Evolutionary conservation across 2,113 vertebrate genomes (phyloP).

Genomic region (Notarius lentiginosus): DNA sequence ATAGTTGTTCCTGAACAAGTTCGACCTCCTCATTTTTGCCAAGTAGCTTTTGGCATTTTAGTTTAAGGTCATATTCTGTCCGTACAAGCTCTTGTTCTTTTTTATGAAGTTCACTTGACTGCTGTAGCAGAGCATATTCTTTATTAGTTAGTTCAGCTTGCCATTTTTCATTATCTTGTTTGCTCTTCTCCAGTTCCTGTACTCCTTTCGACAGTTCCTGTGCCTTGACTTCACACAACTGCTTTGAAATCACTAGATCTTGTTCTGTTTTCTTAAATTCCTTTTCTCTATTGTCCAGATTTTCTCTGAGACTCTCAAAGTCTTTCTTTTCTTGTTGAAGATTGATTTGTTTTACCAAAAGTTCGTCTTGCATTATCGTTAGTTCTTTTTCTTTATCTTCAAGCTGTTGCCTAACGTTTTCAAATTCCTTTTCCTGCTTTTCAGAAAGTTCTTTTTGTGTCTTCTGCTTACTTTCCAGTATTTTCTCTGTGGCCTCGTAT

Average conservation of each 20-base stretch:
- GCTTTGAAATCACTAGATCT: not conserved
- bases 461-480: conserved; percentile 26
- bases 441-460: conserved; percentile 36
- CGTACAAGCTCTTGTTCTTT: conserved; percentile 29
- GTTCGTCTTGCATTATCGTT: conserved; percentile 19
- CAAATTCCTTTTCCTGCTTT: conserved; percentile 44
- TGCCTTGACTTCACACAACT: conserved; percentile 29
- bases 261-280: conserved; percentile 38
- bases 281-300: conserved; percentile 28
- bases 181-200: conserved; percentile 42
- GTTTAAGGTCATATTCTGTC: conserved; percentile 26
- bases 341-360: conserved; percentile 41
- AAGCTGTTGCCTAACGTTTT: conserved; percentile 45
- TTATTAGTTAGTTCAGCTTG: conserved; percentile 37
- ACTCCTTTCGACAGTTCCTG: conserved; percentile 13
- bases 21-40: conserved; percentile 21
- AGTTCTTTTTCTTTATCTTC: conserved; percentile 52
- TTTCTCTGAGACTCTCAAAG: conserved; percentile 19
- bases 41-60: conserved; percentile 17
- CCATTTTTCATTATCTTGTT: conserved; percentile 34
- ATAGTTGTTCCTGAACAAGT: not conserved
- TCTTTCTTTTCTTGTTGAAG: conserved; percentile 38
- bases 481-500: not conserved
- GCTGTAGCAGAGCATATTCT: conserved; percentile 36
- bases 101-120: conserved; percentile 15